Base-by-base conservation (phyloP, 2,888 invertebrate species). In the Melinaea menophilus region DNA sequence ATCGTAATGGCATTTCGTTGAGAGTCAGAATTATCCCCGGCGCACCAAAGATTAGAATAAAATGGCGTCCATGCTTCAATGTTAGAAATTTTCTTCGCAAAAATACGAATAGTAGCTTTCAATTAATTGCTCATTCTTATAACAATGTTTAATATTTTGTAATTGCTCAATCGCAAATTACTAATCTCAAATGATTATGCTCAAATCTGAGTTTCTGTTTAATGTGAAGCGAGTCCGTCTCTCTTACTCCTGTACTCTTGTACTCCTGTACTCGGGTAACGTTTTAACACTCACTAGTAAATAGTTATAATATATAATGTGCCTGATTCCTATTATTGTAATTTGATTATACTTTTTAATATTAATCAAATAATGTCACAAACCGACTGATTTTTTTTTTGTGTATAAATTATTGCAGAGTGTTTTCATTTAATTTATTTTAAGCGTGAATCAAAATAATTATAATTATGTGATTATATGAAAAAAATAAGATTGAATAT, bases 251-350 rank as follows among this genome's bases (percentile, higher is more conserved):
- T 73, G 22, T 22, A 22, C 69, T 69, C 71, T 68, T 76, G 74
- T 76, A 76, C 69, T 37, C 51, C 69, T 66, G 72, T 76, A 71
- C 74, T 77, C 72, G 72, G 79, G 73, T 79, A 76, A 76, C 75
- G 74, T 70, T 75, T 72, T 73, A 75, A 80, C 82, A 84, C 83
- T 85, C 82, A 82, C 77, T 87, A 86, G 83, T 79, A 72, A 75
- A 82, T 88, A 85, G 78, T 51, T 51, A 73, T 75, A 73, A 73
- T 75, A 74, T 82, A 78, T 84, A 84, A 87, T 87, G 87, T 88
- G 89, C 88, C 90, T 88, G 90, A 90, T 90, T 90, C 90, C 90
- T 90, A 89, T 87, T 89, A 88, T 82, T 86, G 80, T 90, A 88
- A 81, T 84, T 86, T 88, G 81, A 85, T 88, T 85, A 82, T 88